Percentiles rank a stretch among this genome's conserved stretches.
These are phyloP conservation scores for Corticium candelabrum DNA, from an alignment of 37 sponge, comb jelly and placozoan genomes.

Conservation along the genomic window DNA sequence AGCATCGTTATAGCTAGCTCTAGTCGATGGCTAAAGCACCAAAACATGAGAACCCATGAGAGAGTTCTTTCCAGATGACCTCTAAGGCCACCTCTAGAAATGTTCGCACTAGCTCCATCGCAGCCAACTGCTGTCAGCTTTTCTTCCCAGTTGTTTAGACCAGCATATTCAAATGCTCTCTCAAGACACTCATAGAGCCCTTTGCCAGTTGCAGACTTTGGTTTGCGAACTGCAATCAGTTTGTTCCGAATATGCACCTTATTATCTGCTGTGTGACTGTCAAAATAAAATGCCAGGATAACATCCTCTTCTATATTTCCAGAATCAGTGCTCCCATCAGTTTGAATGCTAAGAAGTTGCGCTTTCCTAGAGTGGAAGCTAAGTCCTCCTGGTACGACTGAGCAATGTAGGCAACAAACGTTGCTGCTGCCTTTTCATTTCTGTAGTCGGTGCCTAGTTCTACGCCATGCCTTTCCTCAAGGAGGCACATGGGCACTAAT, in stretches of 20 bases:
- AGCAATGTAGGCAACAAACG: background rate
- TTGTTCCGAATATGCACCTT: background rate
- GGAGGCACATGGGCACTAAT: constrained; percentile 24
- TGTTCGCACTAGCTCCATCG: constrained; percentile 21
- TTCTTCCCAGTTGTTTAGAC: background rate
- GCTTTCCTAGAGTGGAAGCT: background rate
- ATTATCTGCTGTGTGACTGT: background rate
- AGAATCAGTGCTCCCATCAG: background rate
- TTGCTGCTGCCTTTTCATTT: constrained; percentile 28
- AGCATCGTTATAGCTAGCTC: constrained; percentile 5
- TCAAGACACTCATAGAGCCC: background rate
- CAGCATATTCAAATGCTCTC: background rate
- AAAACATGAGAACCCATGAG: constrained; percentile 28
- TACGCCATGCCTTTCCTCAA: constrained; percentile 53
- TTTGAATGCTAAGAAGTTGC: background rate
- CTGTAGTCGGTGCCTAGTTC: constrained; percentile 27
- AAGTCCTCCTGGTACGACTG: background rate
- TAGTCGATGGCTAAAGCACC: constrained; percentile 36
- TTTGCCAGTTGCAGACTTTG: background rate
- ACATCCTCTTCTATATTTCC: background rate
- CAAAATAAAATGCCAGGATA: background rate
- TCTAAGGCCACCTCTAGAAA: constrained; percentile 8
- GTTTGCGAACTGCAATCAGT: background rate
- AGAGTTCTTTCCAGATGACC: constrained; percentile 17
- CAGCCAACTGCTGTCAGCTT: constrained; percentile 37